A percentile compares a stretch with the other conserved stretches of the same genome.
These are phyloP conservation scores for Erebia aethiops DNA, from an alignment of 2,888 invertebrate genomes.

Conservation along the genomic window DNA sequence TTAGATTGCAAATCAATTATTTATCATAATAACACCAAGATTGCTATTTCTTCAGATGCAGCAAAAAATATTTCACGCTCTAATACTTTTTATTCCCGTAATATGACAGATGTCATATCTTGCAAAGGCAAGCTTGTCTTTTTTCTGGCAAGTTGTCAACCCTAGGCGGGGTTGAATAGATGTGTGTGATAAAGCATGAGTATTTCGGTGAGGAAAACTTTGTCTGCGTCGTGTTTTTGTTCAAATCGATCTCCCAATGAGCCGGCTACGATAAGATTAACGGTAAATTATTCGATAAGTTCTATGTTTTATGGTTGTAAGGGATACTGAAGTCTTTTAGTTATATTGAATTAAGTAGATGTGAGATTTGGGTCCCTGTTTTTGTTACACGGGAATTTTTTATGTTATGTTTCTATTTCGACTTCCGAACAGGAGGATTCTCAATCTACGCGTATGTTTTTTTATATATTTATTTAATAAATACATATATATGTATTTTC, in stretches of 20 bases:
- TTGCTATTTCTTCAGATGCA: background rate
- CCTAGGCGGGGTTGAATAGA: constrained; percentile 31
- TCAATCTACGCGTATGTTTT: too few species aligned
- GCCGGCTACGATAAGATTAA: constrained; percentile 15
- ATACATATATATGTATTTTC: too few species aligned
- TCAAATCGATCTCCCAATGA: constrained; percentile 18
- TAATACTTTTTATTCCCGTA: too few species aligned
- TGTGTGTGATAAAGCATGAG: constrained; percentile 26
- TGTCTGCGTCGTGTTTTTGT: constrained; percentile 23
- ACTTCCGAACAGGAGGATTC: too few species aligned
- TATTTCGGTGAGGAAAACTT: constrained; percentile 20
- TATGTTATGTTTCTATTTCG: too few species aligned
- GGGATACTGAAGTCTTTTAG: background rate
- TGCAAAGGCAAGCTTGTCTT: background rate
- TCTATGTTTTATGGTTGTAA: constrained; percentile 10
- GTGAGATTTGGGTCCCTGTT: background rate
- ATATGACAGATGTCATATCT: too few species aligned
- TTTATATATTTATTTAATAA: too few species aligned
- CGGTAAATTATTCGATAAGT: constrained; percentile 14
- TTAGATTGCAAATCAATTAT: background rate
- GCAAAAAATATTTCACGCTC: background rate
- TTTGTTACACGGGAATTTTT: background rate
- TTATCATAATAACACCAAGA: background rate
- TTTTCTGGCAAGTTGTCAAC: constrained; percentile 2
- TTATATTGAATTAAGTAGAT: background rate